phyloP scores from a whole-genome alignment of 1,140 invertebrate species.

The Drosophila hydei region DNA sequence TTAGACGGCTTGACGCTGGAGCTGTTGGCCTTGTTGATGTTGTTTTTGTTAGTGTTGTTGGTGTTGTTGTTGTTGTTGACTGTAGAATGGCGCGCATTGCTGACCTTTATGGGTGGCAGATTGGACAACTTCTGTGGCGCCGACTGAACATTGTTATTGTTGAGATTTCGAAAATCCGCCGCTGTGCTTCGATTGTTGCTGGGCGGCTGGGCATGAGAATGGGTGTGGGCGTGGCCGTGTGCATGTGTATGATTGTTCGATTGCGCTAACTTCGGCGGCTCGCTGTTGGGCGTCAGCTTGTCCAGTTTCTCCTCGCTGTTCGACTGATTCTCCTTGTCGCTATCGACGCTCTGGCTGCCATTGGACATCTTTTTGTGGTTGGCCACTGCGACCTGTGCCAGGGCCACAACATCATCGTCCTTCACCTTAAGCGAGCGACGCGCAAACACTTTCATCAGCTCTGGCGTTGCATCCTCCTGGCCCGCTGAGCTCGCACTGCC shows the following conservation, averaged over 20 bases:
- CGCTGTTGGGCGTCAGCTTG: constrained; percentile 51
- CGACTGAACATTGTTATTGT: constrained; percentile 48
- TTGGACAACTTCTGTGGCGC: constrained; percentile 43
- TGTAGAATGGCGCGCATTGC: constrained; percentile 42
- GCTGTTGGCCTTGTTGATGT: background rate
- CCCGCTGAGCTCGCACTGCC: background rate
- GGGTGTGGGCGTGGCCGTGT: constrained; percentile 3
- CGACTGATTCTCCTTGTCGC: constrained; percentile 88
- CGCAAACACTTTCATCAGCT: constrained; percentile 92
- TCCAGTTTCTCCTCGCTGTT: constrained; percentile 78
- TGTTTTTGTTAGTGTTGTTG: constrained; percentile 6
- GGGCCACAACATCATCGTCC: constrained; percentile 87
- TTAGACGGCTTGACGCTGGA: background rate
- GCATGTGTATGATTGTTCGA: constrained; percentile 1
- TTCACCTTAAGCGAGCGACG: constrained; percentile 90
- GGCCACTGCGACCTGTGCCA: constrained; percentile 83
- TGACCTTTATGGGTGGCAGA: constrained; percentile 71
- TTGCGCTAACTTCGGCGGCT: constrained; percentile 13
- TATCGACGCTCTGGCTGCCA: constrained; percentile 85
- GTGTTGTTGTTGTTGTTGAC: constrained; percentile 28
- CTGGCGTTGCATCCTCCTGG: constrained; percentile 88
- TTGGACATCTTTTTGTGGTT: constrained; percentile 57
- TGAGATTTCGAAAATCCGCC: constrained; percentile 78
- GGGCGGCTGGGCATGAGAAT: constrained; percentile 2
- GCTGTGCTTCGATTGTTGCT: constrained; percentile 72